Percentiles rank a stretch among this genome's conserved stretches.
phyloP scores from a whole-genome alignment of 2,113 vertebrate species.

The Rhabdomys dilectus region DNA sequence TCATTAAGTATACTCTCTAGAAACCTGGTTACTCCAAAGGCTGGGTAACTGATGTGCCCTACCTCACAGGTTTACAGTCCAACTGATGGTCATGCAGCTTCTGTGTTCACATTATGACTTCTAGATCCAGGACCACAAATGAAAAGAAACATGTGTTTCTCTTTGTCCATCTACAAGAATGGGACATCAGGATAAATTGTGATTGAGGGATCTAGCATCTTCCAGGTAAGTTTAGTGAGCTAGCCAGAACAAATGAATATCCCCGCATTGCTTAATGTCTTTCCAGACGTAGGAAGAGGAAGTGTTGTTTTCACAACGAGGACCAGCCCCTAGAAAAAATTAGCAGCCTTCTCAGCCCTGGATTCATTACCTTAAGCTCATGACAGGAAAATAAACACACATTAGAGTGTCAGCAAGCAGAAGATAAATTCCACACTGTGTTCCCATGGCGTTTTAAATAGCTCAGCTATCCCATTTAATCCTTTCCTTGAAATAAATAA shows the following conservation, averaged over 20 bases:
- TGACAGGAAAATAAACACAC: conserved; percentile 48
- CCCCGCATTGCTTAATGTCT: background rate
- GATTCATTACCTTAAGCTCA: conserved; percentile 25
- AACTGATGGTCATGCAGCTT: background rate
- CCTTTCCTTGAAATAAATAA: conserved; percentile 42
- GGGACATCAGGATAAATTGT: background rate
- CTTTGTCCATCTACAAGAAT: background rate
- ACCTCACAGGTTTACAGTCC: background rate
- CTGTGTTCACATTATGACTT: conserved; percentile 12
- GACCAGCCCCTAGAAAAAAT: conserved; percentile 30
- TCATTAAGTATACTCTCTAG: background rate
- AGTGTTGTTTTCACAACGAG: conserved; percentile 1
- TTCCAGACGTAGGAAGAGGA: background rate
- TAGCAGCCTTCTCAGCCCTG: conserved; percentile 36
- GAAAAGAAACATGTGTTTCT: background rate
- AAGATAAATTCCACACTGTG: conserved; percentile 11
- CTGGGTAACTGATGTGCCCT: background rate
- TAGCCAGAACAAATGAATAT: background rate
- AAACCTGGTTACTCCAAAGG: background rate
- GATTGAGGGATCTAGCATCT: background rate
- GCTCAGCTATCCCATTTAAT: conserved; percentile 52
- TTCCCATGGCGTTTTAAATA: conserved; percentile 41
- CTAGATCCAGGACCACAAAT: background rate
- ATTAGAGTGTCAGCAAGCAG: conserved; percentile 47
- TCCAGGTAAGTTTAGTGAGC: background rate